Conservation (phyloP, 2,797 vertebrate genomes). For the Alauda arvensis region DNA sequence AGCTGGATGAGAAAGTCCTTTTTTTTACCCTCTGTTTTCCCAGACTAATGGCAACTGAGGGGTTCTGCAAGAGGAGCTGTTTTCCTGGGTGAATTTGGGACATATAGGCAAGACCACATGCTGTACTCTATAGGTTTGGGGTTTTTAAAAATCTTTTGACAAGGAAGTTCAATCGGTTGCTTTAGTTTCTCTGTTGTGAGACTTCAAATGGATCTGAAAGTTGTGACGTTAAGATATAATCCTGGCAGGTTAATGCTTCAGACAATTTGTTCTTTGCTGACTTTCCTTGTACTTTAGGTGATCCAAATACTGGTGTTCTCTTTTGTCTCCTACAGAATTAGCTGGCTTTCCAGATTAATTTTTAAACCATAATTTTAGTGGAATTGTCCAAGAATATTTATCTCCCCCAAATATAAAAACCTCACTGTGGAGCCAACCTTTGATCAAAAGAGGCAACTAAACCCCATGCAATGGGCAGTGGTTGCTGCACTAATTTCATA, state of each 20-base stretch:
- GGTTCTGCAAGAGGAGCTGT: background rate
- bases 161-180: constrained; percentile 11
- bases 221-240: constrained; percentile 25
- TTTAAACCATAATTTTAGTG: background rate
- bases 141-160: constrained; percentile 23
- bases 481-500: background rate
- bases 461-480: background rate
- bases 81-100: constrained; percentile 30
- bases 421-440: background rate
- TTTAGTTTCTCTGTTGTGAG: constrained; percentile 44
- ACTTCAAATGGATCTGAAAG: constrained; percentile 54
- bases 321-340: constrained; percentile 11
- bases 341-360: background rate
- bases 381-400: background rate
- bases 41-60: background rate
- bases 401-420: background rate
- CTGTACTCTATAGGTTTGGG: constrained; percentile 8
- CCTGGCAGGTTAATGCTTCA: constrained; percentile 36
- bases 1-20: background rate
- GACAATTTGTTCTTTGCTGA: constrained; percentile 35
- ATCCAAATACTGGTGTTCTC: constrained; percentile 20
- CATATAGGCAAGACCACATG: constrained; percentile 13
- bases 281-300: background rate
- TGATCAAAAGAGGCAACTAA: background rate
- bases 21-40: background rate